phyloP scores from a whole-genome alignment of 2,888 invertebrate genomes.

The Antheraea assamensis region DNA sequence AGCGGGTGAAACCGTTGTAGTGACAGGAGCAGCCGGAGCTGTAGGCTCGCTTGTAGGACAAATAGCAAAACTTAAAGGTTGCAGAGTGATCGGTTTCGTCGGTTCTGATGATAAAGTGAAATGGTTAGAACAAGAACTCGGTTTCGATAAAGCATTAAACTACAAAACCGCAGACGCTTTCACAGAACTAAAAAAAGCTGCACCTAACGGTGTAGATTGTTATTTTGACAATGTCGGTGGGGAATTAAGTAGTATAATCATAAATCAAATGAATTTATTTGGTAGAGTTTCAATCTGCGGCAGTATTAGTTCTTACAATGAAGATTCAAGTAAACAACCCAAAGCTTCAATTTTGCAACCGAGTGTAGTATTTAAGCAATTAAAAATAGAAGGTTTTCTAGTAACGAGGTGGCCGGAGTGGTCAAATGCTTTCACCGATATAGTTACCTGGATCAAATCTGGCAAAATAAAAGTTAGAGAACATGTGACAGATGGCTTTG shows the following conservation, averaged over 20 bases:
- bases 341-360: slow-evolving; percentile 64
- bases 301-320: slow-evolving; percentile 80
- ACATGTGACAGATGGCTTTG: slow-evolving; percentile 84
- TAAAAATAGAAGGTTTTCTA: slow-evolving; percentile 78
- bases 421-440: slow-evolving; percentile 74
- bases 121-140: slow-evolving; percentile 84
- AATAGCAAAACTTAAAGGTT: slow-evolving; percentile 87
- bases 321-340: slow-evolving; percentile 48
- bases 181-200: slow-evolving; percentile 66
- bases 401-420: slow-evolving; percentile 74
- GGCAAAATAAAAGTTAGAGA: slow-evolving; percentile 84
- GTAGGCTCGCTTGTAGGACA: slow-evolving; percentile 89
- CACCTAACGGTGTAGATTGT: slow-evolving; percentile 85
- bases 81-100: too few species aligned
- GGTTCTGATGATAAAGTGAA: slow-evolving; percentile 87
- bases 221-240: slow-evolving; percentile 89
- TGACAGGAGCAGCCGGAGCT: slow-evolving; percentile 88
- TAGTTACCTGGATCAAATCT: slow-evolving; percentile 56
- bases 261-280: slow-evolving; percentile 81
- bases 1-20: slow-evolving; percentile 86
- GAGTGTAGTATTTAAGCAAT: slow-evolving; percentile 72
- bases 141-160: slow-evolving; percentile 86
- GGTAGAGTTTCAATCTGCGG: slow-evolving; percentile 85
- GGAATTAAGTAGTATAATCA: slow-evolving; percentile 78
- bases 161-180: slow-evolving; percentile 82